These are phyloP conservation scores for Procavia capensis DNA, from an alignment of 2,113 vertebrate species.

Conservation along the genomic window DNA sequence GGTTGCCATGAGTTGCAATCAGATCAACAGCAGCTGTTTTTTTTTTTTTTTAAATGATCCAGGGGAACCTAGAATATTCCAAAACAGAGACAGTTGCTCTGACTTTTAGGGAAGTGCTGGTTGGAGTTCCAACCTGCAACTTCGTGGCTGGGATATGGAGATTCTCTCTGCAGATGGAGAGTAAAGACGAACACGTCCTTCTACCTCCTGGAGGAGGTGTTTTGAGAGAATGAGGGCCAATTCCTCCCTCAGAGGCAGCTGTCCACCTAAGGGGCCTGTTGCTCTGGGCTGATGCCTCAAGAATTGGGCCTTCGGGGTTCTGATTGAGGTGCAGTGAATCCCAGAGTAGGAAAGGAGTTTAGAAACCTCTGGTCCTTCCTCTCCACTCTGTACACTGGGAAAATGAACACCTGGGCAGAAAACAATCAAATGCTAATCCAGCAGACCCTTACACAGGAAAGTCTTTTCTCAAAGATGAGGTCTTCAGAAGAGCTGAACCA, in stretches of 20 bases:
- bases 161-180: neutral
- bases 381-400: neutral
- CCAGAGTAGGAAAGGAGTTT: neutral
- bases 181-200: neutral
- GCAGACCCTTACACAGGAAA: neutral
- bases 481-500: neutral
- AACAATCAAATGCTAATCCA: neutral
- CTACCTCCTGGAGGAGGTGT: too few species aligned
- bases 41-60: neutral
- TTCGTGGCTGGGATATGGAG: too few species aligned
- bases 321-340: neutral
- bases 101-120: neutral
- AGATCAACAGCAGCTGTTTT: neutral
- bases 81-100: neutral
- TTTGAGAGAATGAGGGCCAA: neutral
- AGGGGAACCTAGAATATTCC: neutral
- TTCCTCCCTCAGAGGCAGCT: too few species aligned
- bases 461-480: neutral
- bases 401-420: fast-evolving
- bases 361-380: neutral
- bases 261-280: neutral
- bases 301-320: neutral
- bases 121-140: neutral
- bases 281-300: neutral
- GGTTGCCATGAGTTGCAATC: neutral